Conservation (phyloP, 2,113 vertebrate genomes). For the Epinephelus cyanopodus region DNA sequence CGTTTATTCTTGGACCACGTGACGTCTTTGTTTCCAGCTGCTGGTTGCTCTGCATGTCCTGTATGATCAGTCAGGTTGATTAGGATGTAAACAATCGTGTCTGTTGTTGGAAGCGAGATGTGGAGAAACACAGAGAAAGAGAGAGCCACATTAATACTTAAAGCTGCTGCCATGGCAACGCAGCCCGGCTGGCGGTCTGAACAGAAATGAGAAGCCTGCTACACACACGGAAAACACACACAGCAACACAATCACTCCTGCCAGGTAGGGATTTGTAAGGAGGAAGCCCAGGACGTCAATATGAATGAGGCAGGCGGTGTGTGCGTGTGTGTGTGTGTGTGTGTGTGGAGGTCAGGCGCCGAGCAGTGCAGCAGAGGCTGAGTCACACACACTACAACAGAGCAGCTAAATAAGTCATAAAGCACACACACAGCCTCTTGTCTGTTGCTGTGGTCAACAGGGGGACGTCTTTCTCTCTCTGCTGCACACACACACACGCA, state of each 20-base stretch:
- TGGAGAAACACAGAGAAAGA: background rate
- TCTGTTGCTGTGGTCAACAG: too few relatives aligned
- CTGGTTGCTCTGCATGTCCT: background rate
- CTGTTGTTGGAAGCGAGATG: background rate
- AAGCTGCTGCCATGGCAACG: slow-evolving; percentile 25
- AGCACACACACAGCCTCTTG: too few relatives aligned
- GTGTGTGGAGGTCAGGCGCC: too few relatives aligned
- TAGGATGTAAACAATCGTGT: background rate
- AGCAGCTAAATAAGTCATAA: too few relatives aligned
- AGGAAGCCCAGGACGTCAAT: background rate
- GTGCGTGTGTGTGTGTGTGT: background rate
- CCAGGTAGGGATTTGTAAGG: background rate
- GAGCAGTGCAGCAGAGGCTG: too few relatives aligned
- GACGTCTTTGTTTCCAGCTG: background rate
- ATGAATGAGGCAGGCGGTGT: background rate
- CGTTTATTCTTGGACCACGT: too few relatives aligned
- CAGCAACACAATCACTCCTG: background rate
- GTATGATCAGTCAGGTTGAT: background rate
- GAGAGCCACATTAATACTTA: slow-evolving; percentile 24
- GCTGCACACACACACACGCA: too few relatives aligned
- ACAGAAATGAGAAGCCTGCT: background rate
- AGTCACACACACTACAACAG: too few relatives aligned
- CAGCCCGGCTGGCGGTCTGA: slow-evolving; percentile 9
- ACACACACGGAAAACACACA: slow-evolving; percentile 8
- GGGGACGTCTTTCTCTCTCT: too few relatives aligned